These are phyloP conservation scores for Zaprionus davidi DNA, from an alignment of 1,140 invertebrate genomes.

Conservation along the genomic window DNA sequence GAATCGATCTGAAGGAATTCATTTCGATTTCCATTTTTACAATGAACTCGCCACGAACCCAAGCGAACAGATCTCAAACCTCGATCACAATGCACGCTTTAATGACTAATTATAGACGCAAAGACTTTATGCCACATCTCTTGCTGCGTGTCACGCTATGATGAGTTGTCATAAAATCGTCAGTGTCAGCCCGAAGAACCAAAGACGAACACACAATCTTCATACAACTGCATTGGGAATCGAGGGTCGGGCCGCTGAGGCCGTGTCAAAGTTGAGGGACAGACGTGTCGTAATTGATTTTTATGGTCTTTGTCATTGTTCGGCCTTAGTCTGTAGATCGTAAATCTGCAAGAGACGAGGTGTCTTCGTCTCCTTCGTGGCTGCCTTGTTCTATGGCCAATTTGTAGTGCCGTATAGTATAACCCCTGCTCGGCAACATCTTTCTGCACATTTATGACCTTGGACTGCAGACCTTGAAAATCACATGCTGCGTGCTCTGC, in stretches of 20 bases:
- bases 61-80: slow-evolving; percentile 28
- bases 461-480: slow-evolving; percentile 56
- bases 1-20: slow-evolving; percentile 28
- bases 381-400: slow-evolving; percentile 48
- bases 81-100: slow-evolving; percentile 76
- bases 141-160: slow-evolving; percentile 73
- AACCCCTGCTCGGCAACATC: slow-evolving; percentile 3
- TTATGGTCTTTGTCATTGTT: slow-evolving; percentile 79
- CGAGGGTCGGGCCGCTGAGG: slow-evolving; percentile 41
- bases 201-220: slow-evolving; percentile 10
- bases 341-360: slow-evolving; percentile 55
- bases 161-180: slow-evolving; percentile 82
- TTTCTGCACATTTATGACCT: slow-evolving; percentile 66
- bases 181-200: slow-evolving; percentile 49
- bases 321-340: slow-evolving; percentile 63
- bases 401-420: slow-evolving; percentile 41
- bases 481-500: slow-evolving; percentile 27
- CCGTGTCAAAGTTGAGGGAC: slow-evolving; percentile 75
- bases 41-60: slow-evolving; percentile 28
- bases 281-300: slow-evolving; percentile 82
- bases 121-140: slow-evolving; percentile 52
- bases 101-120: slow-evolving; percentile 79
- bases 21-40: slow-evolving; percentile 34
- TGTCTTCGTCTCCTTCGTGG: slow-evolving; percentile 15
- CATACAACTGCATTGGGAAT: slow-evolving; percentile 2